Percentiles rank a stretch among this genome's conserved stretches.
Evolutionary conservation across 2,888 invertebrate genomes (phyloP).

Genomic region (Helobdella robusta): DNA sequence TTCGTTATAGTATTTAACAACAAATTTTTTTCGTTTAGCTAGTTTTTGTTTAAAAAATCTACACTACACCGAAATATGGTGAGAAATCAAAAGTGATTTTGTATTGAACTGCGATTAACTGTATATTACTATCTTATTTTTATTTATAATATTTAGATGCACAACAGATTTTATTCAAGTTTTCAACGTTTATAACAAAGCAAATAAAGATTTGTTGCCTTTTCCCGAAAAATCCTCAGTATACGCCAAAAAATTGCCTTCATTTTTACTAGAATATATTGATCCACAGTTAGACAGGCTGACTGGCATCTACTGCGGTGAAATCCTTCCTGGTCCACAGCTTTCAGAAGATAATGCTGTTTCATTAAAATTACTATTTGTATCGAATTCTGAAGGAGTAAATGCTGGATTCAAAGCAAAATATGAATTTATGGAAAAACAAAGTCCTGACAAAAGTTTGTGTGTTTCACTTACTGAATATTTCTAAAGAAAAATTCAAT

Average conservation of each 20-base stretch:
- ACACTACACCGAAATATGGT: too few relatives aligned
- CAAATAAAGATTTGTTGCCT: background rate
- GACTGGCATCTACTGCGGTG: slow-evolving; percentile 82
- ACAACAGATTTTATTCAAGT: slow-evolving; percentile 40
- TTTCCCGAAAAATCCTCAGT: background rate
- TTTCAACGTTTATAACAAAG: slow-evolving; percentile 33
- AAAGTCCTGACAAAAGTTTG: slow-evolving; percentile 1
- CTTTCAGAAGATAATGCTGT: slow-evolving; percentile 84
- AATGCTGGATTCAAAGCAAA: slow-evolving; percentile 91
- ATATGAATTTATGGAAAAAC: slow-evolving; percentile 68
- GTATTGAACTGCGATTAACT: too few relatives aligned
- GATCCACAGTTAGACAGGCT: slow-evolving; percentile 48
- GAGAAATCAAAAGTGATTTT: too few relatives aligned
- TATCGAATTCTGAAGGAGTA: slow-evolving; percentile 72
- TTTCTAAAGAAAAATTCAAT: too few relatives aligned
- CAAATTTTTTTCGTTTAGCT: too few relatives aligned
- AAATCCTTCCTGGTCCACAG: slow-evolving; percentile 84
- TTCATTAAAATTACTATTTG: slow-evolving; percentile 76
- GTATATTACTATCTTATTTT: too few relatives aligned
- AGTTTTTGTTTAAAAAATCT: too few relatives aligned
- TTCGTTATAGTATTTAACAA: too few relatives aligned
- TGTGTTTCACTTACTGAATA: background rate
- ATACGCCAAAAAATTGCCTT: slow-evolving; percentile 27
- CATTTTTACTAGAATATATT: background rate
- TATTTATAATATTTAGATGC: too few relatives aligned